phyloP scores from a whole-genome alignment of 2,888 invertebrate genomes.

The Trichacis sp. region DNA sequence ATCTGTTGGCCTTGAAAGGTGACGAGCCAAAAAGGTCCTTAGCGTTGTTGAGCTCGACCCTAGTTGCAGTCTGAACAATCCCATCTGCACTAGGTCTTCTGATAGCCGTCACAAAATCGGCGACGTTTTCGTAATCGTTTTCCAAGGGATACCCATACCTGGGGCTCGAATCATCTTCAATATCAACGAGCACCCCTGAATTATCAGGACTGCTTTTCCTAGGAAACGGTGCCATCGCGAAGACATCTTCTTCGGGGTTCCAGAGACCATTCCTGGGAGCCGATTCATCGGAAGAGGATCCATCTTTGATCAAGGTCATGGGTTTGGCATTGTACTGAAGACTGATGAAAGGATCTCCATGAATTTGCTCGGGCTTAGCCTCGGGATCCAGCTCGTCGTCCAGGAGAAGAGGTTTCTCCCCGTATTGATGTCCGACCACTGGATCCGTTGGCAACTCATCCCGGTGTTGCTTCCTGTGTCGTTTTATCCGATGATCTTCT shows the following conservation, averaged over 20 bases:
- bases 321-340: conserved; percentile 81
- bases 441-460: conserved; percentile 62
- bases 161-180: conserved; percentile 35
- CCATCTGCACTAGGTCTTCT: conserved; percentile 27
- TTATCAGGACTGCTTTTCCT: conserved; percentile 44
- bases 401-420: conserved; percentile 79
- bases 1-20: conserved; percentile 61
- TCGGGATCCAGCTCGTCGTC: conserved; percentile 83
- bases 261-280: conserved; percentile 48
- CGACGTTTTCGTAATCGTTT: conserved; percentile 18
- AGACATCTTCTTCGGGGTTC: conserved; percentile 73
- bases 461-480: conserved; percentile 64
- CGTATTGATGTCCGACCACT: conserved; percentile 81
- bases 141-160: conserved; percentile 21
- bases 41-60: neutral
- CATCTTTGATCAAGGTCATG: conserved; percentile 74
- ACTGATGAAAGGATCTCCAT: conserved; percentile 74
- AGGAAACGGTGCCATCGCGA: conserved; percentile 78
- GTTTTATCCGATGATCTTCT: conserved; percentile 71
- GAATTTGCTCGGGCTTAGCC: conserved; percentile 63
- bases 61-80: conserved; percentile 6
- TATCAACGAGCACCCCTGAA: conserved; percentile 47
- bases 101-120: conserved; percentile 11
- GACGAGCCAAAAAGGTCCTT: conserved; percentile 68
- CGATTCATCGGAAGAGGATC: conserved; percentile 55